Base-by-base conservation (phyloP, 30 jellyfish, hydroid and myxozoan species). In the Phacellophora camtschatica region DNA sequence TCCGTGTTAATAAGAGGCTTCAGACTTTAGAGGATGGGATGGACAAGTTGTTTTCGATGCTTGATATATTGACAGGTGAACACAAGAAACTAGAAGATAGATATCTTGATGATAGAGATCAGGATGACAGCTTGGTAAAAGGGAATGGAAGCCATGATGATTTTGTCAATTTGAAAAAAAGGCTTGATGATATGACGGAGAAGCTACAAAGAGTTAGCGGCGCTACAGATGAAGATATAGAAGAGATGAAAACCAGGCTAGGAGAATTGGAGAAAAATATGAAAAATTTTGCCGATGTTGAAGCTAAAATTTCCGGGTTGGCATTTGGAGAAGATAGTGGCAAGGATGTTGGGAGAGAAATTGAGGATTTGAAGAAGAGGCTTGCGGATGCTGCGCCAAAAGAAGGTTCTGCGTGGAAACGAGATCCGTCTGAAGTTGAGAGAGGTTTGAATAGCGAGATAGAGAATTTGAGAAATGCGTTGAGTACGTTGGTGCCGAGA, bases 1-100 rank as follows among this genome's bases (percentile, higher is more conserved):
- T 64, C 10, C 81, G 82, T 13, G 71, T 72, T 23, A 80, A 61
- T 55, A 88, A 82, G 32, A 54, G 97, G 30, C 78, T 88, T 27
- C 86, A 81, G 23, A 70, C 94, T 19, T 35, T 68, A 27, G 97
- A 88, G 48, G 97, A 88, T 23, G 97, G 90, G 12, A 69, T 82
- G 37, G 97, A 81, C 29, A 88, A 81, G 71, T 55, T 88, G 49
- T 88, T 88, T 72, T 64, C 97, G 1, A 63, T 80, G 84, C 70
- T 80, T 8, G 91, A 80, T 50, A 65, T 80, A 3, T 36, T 80
- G 50, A 49, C 91, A n/a, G 75, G 54, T 2, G 91, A 71, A 2
- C 91, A 80, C n/a, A 49, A 51, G 6, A 58, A 65, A 31, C 22
- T 80, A 59, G 34, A 43, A 49, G 42, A 49, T 1, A 13, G 27